phyloP scores from a whole-genome alignment of 2,888 invertebrate genomes.

The Archips xylosteana region DNA sequence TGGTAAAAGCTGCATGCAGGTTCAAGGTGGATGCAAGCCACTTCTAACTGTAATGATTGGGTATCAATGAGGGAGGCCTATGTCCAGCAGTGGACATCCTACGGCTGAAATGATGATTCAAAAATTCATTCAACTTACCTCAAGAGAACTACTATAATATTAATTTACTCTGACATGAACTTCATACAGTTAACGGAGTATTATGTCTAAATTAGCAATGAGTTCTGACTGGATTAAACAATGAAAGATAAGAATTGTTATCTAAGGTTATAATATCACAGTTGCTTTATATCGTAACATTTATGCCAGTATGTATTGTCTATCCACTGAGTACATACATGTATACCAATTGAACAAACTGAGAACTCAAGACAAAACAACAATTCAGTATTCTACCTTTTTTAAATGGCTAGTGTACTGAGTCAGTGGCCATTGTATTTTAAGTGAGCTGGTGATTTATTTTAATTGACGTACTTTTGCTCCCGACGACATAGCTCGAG shows the following conservation, averaged over 20 bases:
- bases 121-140: not conserved
- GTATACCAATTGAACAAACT: not conserved
- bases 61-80: too few relatives aligned
- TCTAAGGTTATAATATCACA: slow-evolving; percentile 10
- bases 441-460: slow-evolving; percentile 2
- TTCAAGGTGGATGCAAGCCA: too few relatives aligned
- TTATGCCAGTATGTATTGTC: not conserved
- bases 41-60: too few relatives aligned
- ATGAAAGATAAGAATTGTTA: slow-evolving; percentile 14
- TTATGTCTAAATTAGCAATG: not conserved
- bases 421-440: slow-evolving; percentile 1
- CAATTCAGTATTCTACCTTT: not conserved
- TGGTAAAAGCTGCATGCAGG: too few relatives aligned
- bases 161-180: not conserved
- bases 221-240: not conserved
- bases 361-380: not conserved
- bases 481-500: slow-evolving; percentile 85
- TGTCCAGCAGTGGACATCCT: too few relatives aligned
- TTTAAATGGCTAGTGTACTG: not conserved
- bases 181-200: not conserved
- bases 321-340: not conserved
- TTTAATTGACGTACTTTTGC: slow-evolving; percentile 64
- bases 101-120: not conserved
- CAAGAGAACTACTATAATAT: not conserved
- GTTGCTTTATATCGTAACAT: not conserved